phyloP scores from a whole-genome alignment of 2,113 vertebrate species.

The Dinomys branickii region DNA sequence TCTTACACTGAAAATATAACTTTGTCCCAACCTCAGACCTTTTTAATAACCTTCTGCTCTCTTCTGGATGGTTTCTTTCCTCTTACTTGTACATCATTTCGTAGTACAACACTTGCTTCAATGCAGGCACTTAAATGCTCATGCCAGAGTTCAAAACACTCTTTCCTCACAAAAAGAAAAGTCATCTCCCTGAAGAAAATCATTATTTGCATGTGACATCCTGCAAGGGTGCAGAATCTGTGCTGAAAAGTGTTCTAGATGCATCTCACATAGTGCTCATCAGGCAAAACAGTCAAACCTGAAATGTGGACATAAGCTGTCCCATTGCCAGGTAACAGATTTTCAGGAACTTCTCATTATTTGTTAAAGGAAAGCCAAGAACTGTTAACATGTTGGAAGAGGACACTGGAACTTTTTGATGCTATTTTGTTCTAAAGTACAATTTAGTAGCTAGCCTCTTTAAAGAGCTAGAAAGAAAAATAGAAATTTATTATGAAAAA shows the following conservation, averaged over 20 bases:
- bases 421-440: not conserved
- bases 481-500: not conserved
- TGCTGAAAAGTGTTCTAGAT: not conserved
- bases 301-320: not conserved
- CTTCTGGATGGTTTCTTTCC: not conserved
- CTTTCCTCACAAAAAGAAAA: not conserved
- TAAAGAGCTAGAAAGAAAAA: not conserved
- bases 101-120: not conserved
- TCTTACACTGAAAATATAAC: not conserved
- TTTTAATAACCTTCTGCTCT: not conserved
- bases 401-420: not conserved
- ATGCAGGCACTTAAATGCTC: not conserved
- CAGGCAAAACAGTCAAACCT: not conserved
- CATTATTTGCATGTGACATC: not conserved
- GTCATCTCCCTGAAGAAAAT: not conserved
- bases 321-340: not conserved
- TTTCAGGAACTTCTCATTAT: not conserved
- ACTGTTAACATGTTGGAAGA: not conserved
- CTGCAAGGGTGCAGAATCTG: not conserved
- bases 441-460: not conserved
- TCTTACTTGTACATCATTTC: not conserved
- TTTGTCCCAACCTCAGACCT: not conserved
- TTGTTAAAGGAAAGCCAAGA: constrained; percentile 28
- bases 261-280: not conserved
- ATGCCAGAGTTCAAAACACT: not conserved